phyloP scores from a whole-genome alignment of 2,888 invertebrate species.

The Agelastica alni region DNA sequence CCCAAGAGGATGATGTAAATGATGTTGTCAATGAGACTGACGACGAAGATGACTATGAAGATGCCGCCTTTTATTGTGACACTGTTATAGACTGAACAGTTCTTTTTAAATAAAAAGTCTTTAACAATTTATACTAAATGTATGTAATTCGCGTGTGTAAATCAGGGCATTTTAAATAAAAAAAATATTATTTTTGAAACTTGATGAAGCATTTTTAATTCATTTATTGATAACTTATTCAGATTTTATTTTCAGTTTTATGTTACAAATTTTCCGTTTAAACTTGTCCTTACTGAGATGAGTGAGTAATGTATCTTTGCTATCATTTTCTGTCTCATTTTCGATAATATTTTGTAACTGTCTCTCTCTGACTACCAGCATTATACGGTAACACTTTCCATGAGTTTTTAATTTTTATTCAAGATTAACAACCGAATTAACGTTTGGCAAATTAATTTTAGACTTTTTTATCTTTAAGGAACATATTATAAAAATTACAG shows the following conservation, averaged over 20 bases:
- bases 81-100: not conserved
- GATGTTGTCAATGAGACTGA: not conserved
- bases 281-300: not conserved
- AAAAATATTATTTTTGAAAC: not conserved
- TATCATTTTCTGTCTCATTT: not conserved
- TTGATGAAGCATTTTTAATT: not conserved
- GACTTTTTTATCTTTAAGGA: not conserved
- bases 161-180: not conserved
- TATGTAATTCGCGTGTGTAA: not conserved
- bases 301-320: not conserved
- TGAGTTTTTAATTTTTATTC: not conserved
- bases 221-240: not conserved
- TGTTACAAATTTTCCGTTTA: not conserved
- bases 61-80: not conserved
- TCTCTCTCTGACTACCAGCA: too few species aligned
- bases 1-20: slow-evolving; percentile 22
- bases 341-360: not conserved
- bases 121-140: not conserved
- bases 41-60: slow-evolving; percentile 4
- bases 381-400: not conserved
- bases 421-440: slow-evolving; percentile 4
- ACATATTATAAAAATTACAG: slow-evolving; percentile 2
- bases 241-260: not conserved
- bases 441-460: too few species aligned
- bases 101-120: not conserved